Percentiles rank a stretch among this genome's conserved stretches.
Conservation (phyloP, 92 coral and sea anemone genomes). For the Chrysogorgia sp. region DNA sequence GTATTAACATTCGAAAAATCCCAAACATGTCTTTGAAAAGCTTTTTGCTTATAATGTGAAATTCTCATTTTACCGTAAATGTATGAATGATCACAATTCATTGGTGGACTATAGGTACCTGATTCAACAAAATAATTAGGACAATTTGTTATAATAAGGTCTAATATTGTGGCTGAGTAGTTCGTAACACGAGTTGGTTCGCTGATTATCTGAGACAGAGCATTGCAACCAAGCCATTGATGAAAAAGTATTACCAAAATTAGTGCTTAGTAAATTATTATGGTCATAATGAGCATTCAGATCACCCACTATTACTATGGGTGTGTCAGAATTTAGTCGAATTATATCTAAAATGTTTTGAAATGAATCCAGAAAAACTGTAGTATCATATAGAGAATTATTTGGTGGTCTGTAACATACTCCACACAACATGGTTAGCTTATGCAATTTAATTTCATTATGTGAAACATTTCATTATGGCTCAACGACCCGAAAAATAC, state of each 20-base stretch:
- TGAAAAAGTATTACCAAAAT: no score
- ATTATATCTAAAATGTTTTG: conserved; percentile 36
- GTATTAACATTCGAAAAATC: no score
- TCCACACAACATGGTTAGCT: conserved; percentile 28
- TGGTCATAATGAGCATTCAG: no score
- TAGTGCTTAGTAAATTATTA: no score
- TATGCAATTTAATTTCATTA: background rate
- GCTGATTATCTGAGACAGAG: no score
- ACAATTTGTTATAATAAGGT: background rate
- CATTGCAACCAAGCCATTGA: no score
- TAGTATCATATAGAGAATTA: conserved; percentile 32
- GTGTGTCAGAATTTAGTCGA: conserved; percentile 39
- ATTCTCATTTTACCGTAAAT: conserved; percentile 8
- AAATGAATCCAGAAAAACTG: conserved; percentile 16
- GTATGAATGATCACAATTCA: no score
- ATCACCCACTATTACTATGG: conserved; percentile 49
- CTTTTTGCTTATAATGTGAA: background rate
- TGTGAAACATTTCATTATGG: no score
- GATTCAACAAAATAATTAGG: background rate
- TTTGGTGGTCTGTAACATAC: conserved; percentile 49
- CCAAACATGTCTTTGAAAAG: no score
- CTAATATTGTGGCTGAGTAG: no score
- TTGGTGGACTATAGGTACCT: background rate
- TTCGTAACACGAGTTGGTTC: no score
- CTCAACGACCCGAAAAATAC: no score